Base-by-base conservation (phyloP, 2,888 invertebrate genomes). In the Salticus scenicus region DNA sequence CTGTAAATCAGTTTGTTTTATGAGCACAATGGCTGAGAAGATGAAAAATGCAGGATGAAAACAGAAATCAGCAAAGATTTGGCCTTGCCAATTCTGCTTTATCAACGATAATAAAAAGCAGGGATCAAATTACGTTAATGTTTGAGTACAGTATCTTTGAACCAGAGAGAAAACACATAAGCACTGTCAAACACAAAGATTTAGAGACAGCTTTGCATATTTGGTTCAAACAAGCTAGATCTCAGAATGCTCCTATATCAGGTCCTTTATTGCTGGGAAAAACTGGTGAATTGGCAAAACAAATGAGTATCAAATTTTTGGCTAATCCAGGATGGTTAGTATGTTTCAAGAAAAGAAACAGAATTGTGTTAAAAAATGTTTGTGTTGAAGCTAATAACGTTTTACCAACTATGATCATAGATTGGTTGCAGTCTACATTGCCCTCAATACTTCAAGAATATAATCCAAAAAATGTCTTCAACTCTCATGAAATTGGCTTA, bases 341-440 rank as follows among this genome's bases (percentile, higher is more conserved):
- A 14, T 17, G 7, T 51, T 51, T 51, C 20, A 51, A 51, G 51
- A 51, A 51, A 51, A 51, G 51, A 20, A 51, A 51, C 51, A 17
- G 51, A 5, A 51, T 51, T n/a, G 17, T 51, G 51, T 51, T n/a
- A 51, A 51, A 51, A 51, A 51, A 51, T 20, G 20, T 14, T 51
- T 51, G 5, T 51, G 5, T 5, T 51, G 51, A 51, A 51, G 51
- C 51, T 8, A 14, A 5, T 51, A 17, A 51, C 20, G 17, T 51
- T 51, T 51, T 51, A 5, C 51, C 51, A 51, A 51, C 51, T 51
- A 51, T 51, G 51, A 51, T 17, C 51, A 20, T 51, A 51, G 17
- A 51, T 51, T 51, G 51, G 17, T 51, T 51, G 51, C 51, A 51
- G 4, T 51, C 51, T 51, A 51, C 51, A 20, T 51, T 51, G 51